Conservation (phyloP, 2,113 vertebrate genomes). For the Edolisoma coerulescens region DNA sequence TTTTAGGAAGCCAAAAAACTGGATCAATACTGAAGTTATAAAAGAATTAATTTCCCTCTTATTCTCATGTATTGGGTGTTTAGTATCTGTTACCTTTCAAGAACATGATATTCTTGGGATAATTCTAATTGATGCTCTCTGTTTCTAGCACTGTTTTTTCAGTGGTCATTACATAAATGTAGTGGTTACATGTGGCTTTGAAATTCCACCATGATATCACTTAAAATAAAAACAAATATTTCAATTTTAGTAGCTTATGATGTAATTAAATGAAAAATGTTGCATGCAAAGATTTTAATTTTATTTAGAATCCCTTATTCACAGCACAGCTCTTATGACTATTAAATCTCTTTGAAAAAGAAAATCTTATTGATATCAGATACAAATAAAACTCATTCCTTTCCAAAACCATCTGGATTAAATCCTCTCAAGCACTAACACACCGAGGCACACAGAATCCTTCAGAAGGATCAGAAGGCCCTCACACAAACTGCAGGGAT, state of each 20-base stretch:
- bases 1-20: not conserved
- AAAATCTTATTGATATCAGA: not conserved
- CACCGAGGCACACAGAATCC: not conserved
- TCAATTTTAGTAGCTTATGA: not conserved
- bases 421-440: not conserved
- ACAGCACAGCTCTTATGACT: not conserved
- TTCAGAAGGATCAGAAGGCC: not conserved
- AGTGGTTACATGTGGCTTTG: not conserved
- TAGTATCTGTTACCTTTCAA: constrained; percentile 1
- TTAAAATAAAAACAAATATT: not conserved
- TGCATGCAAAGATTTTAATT: not conserved
- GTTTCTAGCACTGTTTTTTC: not conserved
- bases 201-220: not conserved
- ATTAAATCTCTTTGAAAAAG: constrained; percentile 12
- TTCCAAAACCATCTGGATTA: not conserved
- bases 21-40: not conserved
- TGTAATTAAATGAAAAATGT: not conserved
- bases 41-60: not conserved
- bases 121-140: not conserved
- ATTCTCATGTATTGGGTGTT: not conserved
- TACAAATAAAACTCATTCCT: not conserved
- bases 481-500: not conserved
- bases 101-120: not conserved
- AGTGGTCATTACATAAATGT: not conserved
- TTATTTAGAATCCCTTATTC: not conserved